phyloP scores from a whole-genome alignment of 2,888 invertebrate species.

The Lithophane socia region DNA sequence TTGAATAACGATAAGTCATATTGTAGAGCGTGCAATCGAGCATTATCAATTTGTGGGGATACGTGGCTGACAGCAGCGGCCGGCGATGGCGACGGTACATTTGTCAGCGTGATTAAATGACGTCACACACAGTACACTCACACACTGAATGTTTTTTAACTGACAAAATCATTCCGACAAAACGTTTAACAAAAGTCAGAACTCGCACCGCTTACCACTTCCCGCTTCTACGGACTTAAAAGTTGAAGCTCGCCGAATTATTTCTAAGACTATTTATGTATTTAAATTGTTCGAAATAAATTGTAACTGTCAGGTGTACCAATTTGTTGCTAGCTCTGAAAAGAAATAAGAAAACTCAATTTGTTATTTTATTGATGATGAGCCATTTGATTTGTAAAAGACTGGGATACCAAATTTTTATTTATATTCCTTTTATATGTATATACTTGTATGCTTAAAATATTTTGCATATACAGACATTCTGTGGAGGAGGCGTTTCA shows the following conservation, averaged over 20 bases:
- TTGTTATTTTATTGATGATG: neutral
- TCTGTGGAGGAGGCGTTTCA: constrained; percentile 27
- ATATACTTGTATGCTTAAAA: constrained; percentile 6
- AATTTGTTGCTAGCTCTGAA: neutral
- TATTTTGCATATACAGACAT: neutral
- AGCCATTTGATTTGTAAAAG: constrained; percentile 11
- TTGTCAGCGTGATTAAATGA: constrained; percentile 82
- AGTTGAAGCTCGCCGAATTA: constrained; percentile 8
- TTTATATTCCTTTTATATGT: neutral
- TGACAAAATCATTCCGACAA: constrained; percentile 50
- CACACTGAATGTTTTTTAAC: constrained; percentile 64
- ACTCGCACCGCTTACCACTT: neutral
- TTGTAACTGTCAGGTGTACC: neutral
- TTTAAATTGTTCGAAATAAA: constrained; percentile 15
- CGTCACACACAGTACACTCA: constrained; percentile 74
- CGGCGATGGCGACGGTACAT: constrained; percentile 71
- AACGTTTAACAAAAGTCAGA: constrained; percentile 40
- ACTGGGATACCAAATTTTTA: neutral
- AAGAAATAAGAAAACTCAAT: neutral
- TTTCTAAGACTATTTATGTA: constrained; percentile 25
- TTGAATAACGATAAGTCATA: constrained; percentile 73
- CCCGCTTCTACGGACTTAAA: constrained; percentile 10
- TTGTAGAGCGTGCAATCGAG: constrained; percentile 71
- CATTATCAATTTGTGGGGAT: constrained; percentile 77
- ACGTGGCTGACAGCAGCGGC: constrained; percentile 71